Evolutionary conservation across 2,113 vertebrate genomes (phyloP).

Genomic region (Pollimyrus isidori): DNA sequence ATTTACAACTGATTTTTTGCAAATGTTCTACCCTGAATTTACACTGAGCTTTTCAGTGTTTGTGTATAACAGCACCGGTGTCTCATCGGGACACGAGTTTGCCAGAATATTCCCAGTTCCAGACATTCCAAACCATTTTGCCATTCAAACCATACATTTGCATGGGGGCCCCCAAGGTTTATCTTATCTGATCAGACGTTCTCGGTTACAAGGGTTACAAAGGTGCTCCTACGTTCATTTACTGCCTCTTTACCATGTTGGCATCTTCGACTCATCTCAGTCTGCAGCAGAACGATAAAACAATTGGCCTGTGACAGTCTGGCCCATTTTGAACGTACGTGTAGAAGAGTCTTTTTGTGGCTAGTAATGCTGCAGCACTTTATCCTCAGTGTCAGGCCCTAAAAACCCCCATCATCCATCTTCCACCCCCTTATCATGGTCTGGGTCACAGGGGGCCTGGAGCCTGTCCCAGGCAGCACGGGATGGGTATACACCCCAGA

Average conservation of each 20-base stretch:
- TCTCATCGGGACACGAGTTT: neutral
- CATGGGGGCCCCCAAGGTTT: neutral
- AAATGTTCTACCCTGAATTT: neutral
- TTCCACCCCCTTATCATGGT: neutral
- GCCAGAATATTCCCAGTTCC: neutral
- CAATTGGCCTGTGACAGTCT: neutral
- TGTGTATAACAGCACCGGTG: neutral
- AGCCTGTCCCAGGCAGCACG: neutral
- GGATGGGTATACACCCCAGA: neutral
- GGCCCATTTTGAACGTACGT: neutral
- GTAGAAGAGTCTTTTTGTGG: neutral
- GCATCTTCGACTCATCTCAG: neutral
- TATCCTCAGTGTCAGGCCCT: neutral
- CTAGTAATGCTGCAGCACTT: neutral
- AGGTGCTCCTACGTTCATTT: neutral
- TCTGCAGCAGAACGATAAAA: neutral
- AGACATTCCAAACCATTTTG: neutral
- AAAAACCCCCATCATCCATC: neutral
- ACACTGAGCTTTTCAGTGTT: neutral
- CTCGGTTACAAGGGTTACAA: neutral
- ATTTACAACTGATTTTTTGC: neutral
- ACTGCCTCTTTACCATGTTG: neutral
- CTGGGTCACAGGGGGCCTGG: neutral
- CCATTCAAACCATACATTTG: neutral
- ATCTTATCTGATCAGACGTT: neutral